phyloP scores from a whole-genome alignment of 2,113 vertebrate species.

The Oenanthe oenanthe region DNA sequence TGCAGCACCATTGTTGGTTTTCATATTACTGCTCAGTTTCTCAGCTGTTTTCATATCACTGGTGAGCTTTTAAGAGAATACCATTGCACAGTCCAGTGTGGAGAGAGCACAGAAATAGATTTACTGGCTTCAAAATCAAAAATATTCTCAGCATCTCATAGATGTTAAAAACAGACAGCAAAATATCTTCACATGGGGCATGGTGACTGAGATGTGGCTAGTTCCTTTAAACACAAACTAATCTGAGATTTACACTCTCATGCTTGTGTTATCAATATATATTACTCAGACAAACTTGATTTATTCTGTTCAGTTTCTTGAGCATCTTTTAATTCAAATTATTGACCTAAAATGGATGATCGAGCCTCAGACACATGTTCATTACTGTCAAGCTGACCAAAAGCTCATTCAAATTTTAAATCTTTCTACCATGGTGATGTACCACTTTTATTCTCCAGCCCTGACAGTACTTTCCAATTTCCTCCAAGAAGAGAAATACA shows the following conservation, averaged over 20 bases:
- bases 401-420: background rate
- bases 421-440: background rate
- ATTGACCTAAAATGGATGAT: background rate
- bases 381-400: background rate
- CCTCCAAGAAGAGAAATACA: background rate
- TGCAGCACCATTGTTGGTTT: background rate
- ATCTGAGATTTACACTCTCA: background rate
- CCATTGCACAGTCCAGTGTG: background rate
- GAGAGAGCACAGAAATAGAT: background rate
- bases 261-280: background rate
- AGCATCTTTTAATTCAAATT: background rate
- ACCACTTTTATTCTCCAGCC: constrained; percentile 17
- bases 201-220: background rate
- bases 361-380: background rate
- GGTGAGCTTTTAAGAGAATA: background rate
- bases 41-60: background rate
- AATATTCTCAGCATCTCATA: background rate
- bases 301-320: background rate
- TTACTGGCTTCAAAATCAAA: background rate
- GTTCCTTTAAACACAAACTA: background rate
- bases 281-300: background rate
- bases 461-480: constrained; percentile 36
- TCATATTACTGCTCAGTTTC: background rate
- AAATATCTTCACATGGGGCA: background rate
- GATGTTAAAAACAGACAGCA: background rate